phyloP scores from a whole-genome alignment of 1,140 invertebrate genomes.

The Pseudachorutes palmiensis region DNA sequence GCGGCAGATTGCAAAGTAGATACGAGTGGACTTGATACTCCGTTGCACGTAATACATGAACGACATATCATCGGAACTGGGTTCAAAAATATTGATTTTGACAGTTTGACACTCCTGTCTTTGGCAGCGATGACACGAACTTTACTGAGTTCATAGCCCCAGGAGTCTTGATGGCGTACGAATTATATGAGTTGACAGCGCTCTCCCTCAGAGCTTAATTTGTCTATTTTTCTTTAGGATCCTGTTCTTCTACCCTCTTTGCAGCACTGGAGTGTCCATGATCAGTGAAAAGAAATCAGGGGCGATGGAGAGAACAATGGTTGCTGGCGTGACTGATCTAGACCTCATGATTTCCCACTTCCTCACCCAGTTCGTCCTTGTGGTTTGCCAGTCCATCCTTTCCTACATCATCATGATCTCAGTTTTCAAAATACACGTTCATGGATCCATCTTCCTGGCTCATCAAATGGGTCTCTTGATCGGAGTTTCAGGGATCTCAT shows the following conservation, averaged over 20 bases:
- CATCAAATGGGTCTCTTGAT: neutral
- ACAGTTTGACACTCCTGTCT: slow-evolving; percentile 75
- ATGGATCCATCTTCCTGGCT: neutral
- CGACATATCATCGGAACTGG: neutral
- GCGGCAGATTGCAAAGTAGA: slow-evolving; percentile 62
- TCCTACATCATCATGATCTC: slow-evolving; percentile 6
- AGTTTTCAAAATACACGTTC: slow-evolving; percentile 3
- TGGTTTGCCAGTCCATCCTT: neutral
- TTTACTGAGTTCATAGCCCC: slow-evolving; percentile 93
- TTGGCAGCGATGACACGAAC: slow-evolving; percentile 72
- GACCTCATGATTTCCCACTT: slow-evolving; percentile 87
- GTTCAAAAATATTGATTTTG: slow-evolving; percentile 39
- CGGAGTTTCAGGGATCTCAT: neutral
- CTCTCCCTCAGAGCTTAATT: neutral
- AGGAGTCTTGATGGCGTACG: slow-evolving; percentile 82
- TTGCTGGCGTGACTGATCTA: slow-evolving; percentile 66
- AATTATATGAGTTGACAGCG: neutral
- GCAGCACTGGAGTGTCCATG: slow-evolving; percentile 78
- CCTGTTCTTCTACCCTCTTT: slow-evolving; percentile 88
- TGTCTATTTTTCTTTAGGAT: slow-evolving; percentile 63
- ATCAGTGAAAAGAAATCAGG: slow-evolving; percentile 84
- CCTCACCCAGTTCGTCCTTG: slow-evolving; percentile 84
- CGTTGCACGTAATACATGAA: slow-evolving; percentile 51
- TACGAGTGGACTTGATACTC: slow-evolving; percentile 67
- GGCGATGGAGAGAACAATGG: slow-evolving; percentile 68